These are phyloP conservation scores for Echinops telfairi DNA, from an alignment of 2,113 vertebrate species.

Conservation along the genomic window DNA sequence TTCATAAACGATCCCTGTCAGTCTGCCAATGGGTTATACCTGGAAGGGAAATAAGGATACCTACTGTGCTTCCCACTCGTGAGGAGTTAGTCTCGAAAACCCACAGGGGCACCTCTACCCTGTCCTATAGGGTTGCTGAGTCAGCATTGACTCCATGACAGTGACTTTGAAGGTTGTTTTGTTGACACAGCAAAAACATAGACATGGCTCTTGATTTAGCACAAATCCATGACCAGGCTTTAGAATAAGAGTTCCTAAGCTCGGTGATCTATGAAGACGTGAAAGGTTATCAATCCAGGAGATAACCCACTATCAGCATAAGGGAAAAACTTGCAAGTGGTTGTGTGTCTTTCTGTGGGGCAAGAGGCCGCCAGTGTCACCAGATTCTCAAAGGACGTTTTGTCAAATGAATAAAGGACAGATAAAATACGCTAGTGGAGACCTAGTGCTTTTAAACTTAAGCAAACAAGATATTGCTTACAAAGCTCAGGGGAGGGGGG, in stretches of 20 bases:
- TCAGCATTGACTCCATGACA: too few relatives aligned
- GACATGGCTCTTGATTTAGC: not conserved
- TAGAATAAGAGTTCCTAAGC: not conserved
- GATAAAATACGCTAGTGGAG: constrained; percentile 23
- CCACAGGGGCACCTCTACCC: too few relatives aligned
- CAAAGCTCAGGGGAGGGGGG: not conserved
- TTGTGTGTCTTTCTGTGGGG: not conserved
- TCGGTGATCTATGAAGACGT: not conserved
- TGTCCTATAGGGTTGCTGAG: too few relatives aligned
- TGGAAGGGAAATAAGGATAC: not conserved
- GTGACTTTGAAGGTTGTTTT: too few relatives aligned
- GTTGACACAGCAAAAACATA: not conserved
- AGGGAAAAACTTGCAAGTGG: not conserved
- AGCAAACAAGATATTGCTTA: constrained; percentile 45
- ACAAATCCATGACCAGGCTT: not conserved
- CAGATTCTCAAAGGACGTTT: not conserved
- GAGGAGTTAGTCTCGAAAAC: too few relatives aligned
- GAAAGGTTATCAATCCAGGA: not conserved
- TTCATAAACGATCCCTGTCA: not conserved
- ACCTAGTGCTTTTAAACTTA: not conserved
- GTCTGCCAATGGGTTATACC: not conserved
- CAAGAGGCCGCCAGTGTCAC: not conserved
- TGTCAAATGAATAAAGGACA: constrained; percentile 27
- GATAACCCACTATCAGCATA: not conserved
- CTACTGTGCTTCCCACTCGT: not conserved